Evolutionary conservation across 1,140 invertebrate species (phyloP).

Genomic region (Drosophila equinoxialis): DNA sequence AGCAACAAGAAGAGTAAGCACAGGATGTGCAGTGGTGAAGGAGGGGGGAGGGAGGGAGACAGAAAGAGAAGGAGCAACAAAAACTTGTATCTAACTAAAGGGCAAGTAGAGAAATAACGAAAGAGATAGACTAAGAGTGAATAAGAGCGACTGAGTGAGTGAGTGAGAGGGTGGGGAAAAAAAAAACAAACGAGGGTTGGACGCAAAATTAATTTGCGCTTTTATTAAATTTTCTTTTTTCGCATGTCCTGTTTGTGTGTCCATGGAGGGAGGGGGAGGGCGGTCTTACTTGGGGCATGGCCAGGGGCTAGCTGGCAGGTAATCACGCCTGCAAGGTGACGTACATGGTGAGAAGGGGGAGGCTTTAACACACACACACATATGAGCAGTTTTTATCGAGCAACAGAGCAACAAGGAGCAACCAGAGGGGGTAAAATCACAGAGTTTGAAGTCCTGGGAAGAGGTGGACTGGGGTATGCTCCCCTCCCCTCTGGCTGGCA

Average conservation of each 20-base stretch:
- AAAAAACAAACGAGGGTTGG: constrained; percentile 58
- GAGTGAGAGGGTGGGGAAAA: background rate
- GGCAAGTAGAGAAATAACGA: constrained; percentile 12
- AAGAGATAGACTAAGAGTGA: constrained; percentile 14
- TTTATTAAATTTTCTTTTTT: constrained; percentile 73
- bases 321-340: constrained; percentile 58
- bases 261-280: background rate
- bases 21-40: background rate
- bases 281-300: background rate
- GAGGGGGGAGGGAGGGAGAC: too few relatives aligned
- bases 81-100: constrained; percentile 74
- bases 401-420: constrained; percentile 67
- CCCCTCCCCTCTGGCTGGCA: too few relatives aligned
- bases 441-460: background rate
- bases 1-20: constrained; percentile 16
- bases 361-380: constrained; percentile 30
- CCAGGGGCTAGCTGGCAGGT: constrained; percentile 40
- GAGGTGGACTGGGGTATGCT: too few relatives aligned
- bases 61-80: background rate
- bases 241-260: background rate
- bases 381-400: constrained; percentile 72
- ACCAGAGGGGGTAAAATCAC: constrained; percentile 23
- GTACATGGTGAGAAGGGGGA: background rate
- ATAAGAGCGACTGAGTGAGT: constrained; percentile 3
- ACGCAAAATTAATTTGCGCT: constrained; percentile 80